These are phyloP conservation scores for Epicampocera succincta DNA, from an alignment of 2,888 invertebrate species.

Conservation along the genomic window DNA sequence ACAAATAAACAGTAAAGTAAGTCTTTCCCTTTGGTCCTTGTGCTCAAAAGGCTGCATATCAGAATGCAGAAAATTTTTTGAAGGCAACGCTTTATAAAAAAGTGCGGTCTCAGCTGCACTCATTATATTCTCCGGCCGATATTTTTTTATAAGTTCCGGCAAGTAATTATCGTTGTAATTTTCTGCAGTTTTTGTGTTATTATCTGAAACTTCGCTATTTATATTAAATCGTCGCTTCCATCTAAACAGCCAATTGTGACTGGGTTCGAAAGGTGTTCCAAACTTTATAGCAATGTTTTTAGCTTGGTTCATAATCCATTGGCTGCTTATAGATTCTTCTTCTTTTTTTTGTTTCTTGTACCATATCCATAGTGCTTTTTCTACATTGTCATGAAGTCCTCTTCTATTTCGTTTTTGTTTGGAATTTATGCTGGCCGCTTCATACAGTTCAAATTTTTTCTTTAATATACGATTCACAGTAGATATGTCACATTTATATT, in stretches of 20 bases:
- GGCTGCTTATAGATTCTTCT: slow-evolving; percentile 29
- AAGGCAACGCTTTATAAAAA: slow-evolving; percentile 67
- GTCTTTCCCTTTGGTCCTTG: slow-evolving; percentile 51
- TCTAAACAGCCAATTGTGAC: slow-evolving; percentile 50
- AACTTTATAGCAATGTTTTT: slow-evolving; percentile 44
- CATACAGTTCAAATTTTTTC: slow-evolving; percentile 27
- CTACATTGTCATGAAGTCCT: slow-evolving; percentile 29
- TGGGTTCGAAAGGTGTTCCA: slow-evolving; percentile 43
- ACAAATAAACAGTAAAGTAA: slow-evolving; percentile 65
- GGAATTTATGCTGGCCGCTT: slow-evolving; percentile 11
- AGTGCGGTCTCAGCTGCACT: slow-evolving; percentile 64
- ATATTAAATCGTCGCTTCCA: slow-evolving; percentile 58
- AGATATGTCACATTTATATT: slow-evolving; percentile 40
- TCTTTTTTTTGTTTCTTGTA: slow-evolving; percentile 45
- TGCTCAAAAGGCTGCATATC: slow-evolving; percentile 41
- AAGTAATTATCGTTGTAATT: slow-evolving; percentile 18
- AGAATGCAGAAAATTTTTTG: slow-evolving; percentile 48
- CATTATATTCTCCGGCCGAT: slow-evolving; percentile 54
- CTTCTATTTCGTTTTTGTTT: slow-evolving; percentile 34
- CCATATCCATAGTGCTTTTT: slow-evolving; percentile 55
- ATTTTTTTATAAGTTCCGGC: slow-evolving; percentile 32
- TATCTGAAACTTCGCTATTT: background rate
- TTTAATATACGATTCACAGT: slow-evolving; percentile 40
- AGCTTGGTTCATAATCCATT: slow-evolving; percentile 40
- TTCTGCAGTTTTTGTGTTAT: background rate